phyloP scores from a whole-genome alignment of 2,797 vertebrate species.

The Galagoides demidoff region DNA sequence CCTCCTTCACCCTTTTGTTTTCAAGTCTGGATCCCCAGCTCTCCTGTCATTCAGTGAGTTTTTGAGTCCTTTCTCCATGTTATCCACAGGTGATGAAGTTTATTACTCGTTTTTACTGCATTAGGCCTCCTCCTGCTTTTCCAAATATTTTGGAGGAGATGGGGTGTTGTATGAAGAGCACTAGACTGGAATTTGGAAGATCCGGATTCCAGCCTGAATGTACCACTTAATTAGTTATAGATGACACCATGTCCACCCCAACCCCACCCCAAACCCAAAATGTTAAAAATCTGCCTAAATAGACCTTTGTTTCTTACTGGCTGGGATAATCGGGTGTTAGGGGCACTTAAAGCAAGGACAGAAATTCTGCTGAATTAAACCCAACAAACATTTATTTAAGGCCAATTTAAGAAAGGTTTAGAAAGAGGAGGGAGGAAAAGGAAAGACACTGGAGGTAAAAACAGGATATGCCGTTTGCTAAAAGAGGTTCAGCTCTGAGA shows the following conservation, averaged over 20 bases:
- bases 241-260: background rate
- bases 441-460: background rate
- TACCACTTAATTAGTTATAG: slow-evolving; percentile 49
- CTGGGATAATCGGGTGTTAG: slow-evolving; percentile 59
- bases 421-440: slow-evolving; percentile 36
- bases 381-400: slow-evolving; percentile 75
- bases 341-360: slow-evolving; percentile 61
- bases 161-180: background rate
- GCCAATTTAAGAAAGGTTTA: slow-evolving; percentile 71
- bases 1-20: background rate
- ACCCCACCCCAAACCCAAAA: background rate
- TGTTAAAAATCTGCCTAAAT: slow-evolving; percentile 43
- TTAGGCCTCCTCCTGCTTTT: background rate
- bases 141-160: background rate
- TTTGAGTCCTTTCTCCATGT: background rate
- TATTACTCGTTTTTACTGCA: background rate
- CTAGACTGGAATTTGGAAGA: background rate
- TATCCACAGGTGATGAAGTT: background rate
- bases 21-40: background rate
- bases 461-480: background rate
- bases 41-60: background rate
- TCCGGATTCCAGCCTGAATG: background rate
- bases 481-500: background rate
- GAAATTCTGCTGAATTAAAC: slow-evolving; percentile 74
- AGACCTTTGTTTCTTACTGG: slow-evolving; percentile 47